These are phyloP conservation scores for Bibio marci DNA, from an alignment of 2,888 invertebrate genomes.

Conservation along the genomic window DNA sequence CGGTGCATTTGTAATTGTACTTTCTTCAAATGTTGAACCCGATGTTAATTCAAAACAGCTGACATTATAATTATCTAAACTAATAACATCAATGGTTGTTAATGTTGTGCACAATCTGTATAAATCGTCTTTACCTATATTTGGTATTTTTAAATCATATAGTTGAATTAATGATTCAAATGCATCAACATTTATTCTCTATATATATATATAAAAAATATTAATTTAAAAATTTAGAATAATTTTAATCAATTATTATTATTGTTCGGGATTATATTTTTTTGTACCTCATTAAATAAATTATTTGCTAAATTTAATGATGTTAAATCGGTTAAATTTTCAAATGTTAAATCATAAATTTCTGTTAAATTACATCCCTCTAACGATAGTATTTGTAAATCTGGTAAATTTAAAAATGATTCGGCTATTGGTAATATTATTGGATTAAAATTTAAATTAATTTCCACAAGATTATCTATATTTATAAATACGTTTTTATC, in stretches of 20 bases:
- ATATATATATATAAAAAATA: background rate
- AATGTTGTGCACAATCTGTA: constrained; percentile 23
- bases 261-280: background rate
- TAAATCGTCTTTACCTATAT: constrained; percentile 19
- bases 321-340: constrained; percentile 21
- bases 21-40: constrained; percentile 26
- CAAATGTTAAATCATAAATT: constrained; percentile 24
- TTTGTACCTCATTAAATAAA: constrained; percentile 22
- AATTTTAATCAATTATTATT: background rate
- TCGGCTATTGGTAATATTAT: constrained; percentile 18
- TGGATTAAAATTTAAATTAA: constrained; percentile 27
- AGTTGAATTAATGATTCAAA: constrained; percentile 24
- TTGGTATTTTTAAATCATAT: constrained; percentile 23
- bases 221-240: too few relatives aligned
- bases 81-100: constrained; percentile 25
- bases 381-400: constrained; percentile 22
- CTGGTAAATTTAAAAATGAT: constrained; percentile 22
- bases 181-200: constrained; percentile 28
- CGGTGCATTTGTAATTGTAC: constrained; percentile 10
- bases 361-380: constrained; percentile 24
- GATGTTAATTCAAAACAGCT: constrained; percentile 26
- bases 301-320: constrained; percentile 25
- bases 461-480: constrained; percentile 18
- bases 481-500: constrained; percentile 22
- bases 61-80: constrained; percentile 23